These are phyloP conservation scores for Scolopax rusticola DNA, from an alignment of 2,797 vertebrate species.

Conservation along the genomic window DNA sequence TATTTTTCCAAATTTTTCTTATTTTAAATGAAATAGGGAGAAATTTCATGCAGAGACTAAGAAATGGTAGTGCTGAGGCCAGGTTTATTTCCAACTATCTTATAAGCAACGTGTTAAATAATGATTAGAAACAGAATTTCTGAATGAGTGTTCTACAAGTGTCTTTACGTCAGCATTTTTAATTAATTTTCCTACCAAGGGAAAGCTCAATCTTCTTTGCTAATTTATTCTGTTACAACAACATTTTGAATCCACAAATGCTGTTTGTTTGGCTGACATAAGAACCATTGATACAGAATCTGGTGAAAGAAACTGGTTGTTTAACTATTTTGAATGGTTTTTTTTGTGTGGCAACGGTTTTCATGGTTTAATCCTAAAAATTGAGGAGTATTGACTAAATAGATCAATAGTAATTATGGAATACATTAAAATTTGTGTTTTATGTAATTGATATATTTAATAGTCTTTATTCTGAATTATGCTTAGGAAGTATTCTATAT, in stretches of 20 bases:
- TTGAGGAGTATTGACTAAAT: neutral
- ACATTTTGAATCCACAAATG: neutral
- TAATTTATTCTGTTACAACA: neutral
- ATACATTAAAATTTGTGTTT: neutral
- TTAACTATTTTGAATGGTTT: neutral
- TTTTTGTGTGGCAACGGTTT: neutral
- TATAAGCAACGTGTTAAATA: neutral
- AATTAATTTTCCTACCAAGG: neutral
- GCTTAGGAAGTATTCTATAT: neutral
- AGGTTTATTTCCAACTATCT: neutral
- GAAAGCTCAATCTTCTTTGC: neutral
- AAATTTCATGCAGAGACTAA: neutral
- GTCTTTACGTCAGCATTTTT: neutral
- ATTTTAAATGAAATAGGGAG: neutral
- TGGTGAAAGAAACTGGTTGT: neutral
- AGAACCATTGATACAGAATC: neutral
- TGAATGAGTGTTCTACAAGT: neutral
- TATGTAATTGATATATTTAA: neutral
- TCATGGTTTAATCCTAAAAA: neutral
- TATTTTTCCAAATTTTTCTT: neutral
- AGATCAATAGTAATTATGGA: neutral
- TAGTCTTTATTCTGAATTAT: neutral
- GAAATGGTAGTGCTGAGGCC: neutral
- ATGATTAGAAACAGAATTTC: slow-evolving; percentile 12
- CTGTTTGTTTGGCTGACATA: neutral